Evolutionary conservation across 2,888 invertebrate species (phyloP).

Genomic region (Chrysolina haemoptera): DNA sequence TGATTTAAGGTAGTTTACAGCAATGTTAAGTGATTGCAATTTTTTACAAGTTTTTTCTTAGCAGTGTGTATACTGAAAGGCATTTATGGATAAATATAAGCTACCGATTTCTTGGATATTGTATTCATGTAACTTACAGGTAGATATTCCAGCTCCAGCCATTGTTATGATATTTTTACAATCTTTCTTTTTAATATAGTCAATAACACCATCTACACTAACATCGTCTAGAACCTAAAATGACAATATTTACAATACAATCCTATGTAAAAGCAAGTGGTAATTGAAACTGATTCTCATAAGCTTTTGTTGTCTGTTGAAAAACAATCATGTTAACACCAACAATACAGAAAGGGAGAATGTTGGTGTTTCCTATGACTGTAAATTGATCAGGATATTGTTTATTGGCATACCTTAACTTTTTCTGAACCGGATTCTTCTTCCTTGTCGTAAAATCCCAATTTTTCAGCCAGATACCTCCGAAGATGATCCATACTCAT

Average conservation of each 20-base stretch:
- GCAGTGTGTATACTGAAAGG: not conserved
- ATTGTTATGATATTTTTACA: conserved; percentile 92
- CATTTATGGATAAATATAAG: not conserved
- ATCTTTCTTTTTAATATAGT: conserved; percentile 83
- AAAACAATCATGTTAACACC: too few relatives aligned
- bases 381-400: not conserved
- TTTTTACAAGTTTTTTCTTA: not conserved
- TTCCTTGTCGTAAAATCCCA: conserved; percentile 73
- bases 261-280: not conserved
- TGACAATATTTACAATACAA: not conserved
- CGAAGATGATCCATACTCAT: conserved; percentile 76
- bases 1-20: not conserved
- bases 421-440: conserved; percentile 61
- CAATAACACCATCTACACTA: conserved; percentile 82
- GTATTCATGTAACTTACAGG: conserved; percentile 77
- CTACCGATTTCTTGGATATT: not conserved
- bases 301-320: too few relatives aligned
- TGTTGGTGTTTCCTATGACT: not conserved
- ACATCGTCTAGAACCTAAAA: conserved; percentile 69
- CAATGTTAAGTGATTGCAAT: not conserved
- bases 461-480: conserved; percentile 77
- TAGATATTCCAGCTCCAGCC: conserved; percentile 97
- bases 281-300: too few relatives aligned
- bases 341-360: too few relatives aligned
- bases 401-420: conserved; percentile 50